phyloP scores from a whole-genome alignment of 2,888 invertebrate genomes.

The Zhuqinia jingwanae region DNA sequence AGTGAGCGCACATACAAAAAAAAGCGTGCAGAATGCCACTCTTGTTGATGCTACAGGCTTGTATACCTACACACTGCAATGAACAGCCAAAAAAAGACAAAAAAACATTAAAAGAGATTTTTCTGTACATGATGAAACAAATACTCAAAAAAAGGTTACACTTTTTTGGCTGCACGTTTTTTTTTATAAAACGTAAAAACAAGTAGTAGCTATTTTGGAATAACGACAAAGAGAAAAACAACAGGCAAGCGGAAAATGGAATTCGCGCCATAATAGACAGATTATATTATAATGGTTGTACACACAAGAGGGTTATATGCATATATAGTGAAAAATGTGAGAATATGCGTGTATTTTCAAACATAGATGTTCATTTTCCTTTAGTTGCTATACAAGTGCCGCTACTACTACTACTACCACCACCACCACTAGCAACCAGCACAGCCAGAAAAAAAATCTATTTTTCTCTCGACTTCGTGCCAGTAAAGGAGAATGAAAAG shows the following conservation, averaged over 20 bases:
- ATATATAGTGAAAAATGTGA: background rate
- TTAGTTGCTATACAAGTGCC: background rate
- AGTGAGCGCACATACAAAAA: slow-evolving; percentile 43
- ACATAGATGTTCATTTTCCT: slow-evolving; percentile 51
- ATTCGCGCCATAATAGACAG: slow-evolving; percentile 29
- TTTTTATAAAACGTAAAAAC: too few species aligned
- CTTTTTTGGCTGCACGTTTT: too few species aligned
- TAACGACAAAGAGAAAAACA: slow-evolving; percentile 7
- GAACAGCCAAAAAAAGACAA: slow-evolving; percentile 5
- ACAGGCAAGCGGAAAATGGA: slow-evolving; percentile 52
- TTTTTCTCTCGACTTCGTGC: slow-evolving; percentile 37
- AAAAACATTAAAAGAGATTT: background rate
- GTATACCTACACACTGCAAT: slow-evolving; percentile 38
- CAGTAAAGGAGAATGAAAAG: slow-evolving; percentile 55
- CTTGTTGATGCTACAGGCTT: background rate
- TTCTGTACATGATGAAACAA: slow-evolving; percentile 24
- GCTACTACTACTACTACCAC: background rate
- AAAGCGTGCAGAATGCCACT: too few species aligned
- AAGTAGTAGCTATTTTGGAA: too few species aligned
- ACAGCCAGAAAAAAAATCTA: slow-evolving; percentile 22
- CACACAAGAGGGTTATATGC: background rate
- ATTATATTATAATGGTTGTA: slow-evolving; percentile 1
- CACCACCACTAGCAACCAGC: too few species aligned
- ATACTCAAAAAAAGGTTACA: slow-evolving; percentile 1
- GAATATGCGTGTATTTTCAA: slow-evolving; percentile 30